Conservation (phyloP, 2,113 vertebrate genomes). For the Platysteira castanea region DNA sequence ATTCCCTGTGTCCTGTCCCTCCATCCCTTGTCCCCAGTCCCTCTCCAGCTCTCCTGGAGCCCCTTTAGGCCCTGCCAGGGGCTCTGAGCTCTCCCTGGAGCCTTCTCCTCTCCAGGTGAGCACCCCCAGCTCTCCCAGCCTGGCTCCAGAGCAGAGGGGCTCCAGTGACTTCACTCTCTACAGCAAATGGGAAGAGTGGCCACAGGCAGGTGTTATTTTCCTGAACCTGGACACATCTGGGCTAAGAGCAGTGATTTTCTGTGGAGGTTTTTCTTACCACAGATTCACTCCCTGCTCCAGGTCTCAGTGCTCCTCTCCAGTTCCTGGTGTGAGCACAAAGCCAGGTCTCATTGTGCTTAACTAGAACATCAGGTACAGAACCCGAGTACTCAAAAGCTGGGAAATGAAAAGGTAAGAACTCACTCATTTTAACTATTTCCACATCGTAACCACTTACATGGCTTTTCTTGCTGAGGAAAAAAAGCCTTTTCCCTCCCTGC, state of each 20-base stretch:
- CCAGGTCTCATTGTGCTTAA: background rate
- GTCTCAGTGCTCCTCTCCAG: background rate
- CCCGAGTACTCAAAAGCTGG: background rate
- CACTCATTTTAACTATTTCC: background rate
- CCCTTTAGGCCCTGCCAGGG: accelerated
- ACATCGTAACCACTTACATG: accelerated
- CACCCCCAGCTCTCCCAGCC: background rate
- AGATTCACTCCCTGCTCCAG: background rate
- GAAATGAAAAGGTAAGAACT: background rate
- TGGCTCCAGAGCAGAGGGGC: background rate
- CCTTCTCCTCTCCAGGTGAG: background rate
- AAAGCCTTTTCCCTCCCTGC: background rate
- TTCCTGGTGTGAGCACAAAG: background rate
- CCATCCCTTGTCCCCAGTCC: background rate
- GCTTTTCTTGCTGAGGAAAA: background rate
- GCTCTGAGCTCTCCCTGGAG: background rate
- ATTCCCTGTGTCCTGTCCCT: background rate
- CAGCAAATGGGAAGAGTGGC: background rate
- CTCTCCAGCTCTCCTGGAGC: background rate
- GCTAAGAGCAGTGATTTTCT: background rate
- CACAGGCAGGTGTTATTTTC: background rate
- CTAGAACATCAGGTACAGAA: background rate
- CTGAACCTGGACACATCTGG: background rate
- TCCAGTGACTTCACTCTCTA: accelerated
- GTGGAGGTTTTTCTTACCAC: background rate